Base-by-base conservation (phyloP, 2,797 vertebrate species). In the Knipowitschia caucasica region DNA sequence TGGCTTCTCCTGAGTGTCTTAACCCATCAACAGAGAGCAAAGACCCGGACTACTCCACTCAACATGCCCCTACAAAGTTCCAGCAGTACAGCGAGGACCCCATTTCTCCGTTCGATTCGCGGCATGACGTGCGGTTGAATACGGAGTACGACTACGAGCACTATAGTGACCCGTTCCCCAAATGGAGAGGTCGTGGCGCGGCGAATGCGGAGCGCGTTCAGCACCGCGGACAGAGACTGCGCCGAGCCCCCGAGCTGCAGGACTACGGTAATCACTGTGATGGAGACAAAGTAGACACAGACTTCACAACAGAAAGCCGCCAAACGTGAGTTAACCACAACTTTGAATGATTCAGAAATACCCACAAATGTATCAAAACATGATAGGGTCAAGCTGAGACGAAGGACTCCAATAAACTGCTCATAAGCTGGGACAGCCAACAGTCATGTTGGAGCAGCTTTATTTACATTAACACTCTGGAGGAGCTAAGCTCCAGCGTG, bases 201-300 rank as follows among this genome's bases (percentile, higher is more conserved):
- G 73, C 62, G 26, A 67, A n/a, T 42, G 33, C 77, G 0, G 78
- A 81, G 67, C 68, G 70, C 50, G 17, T 84, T 75, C 84, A 86
- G 84, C 77, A 88, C 86, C 86, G 59, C 15, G 86, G 86, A 87
- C 78, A 85, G 80, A 56, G 80, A 30, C 58, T 57, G 45, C 60
- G 42, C 10, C 38, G 66, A 56, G 50, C 54, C 35, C 59, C 72
- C 26, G 75, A 72, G 63, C 52, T 59, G 11, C 20, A 56, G 35
- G 81, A 82, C 31, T 57, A 57, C 14, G 78, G 69, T 50, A 85
- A 86, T 69, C 83, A 86, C 78, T 65, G 26, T 73, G 39, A 75
- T 12, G 62, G 45, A 24, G 81, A 82, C 36, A 67, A 62, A 64
- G 49, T 71, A 69, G 78, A 85, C 50, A 14, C 77, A 5, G 78